phyloP scores from a whole-genome alignment of 2,888 invertebrate genomes.

The Agapetus fuscipes region DNA sequence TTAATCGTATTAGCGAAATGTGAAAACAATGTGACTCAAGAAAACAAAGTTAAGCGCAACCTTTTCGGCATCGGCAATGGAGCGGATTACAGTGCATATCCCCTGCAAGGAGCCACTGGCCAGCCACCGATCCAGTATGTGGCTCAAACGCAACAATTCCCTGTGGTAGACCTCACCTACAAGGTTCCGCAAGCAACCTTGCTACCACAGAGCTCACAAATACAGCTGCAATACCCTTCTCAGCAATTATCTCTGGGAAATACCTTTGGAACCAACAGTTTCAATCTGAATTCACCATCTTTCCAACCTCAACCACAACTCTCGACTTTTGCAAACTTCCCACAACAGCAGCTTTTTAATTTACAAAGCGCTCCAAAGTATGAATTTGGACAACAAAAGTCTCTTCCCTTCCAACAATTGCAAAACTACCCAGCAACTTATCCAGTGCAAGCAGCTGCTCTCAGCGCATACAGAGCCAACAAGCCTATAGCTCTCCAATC shows the following conservation, averaged over 20 bases:
- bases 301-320: not conserved
- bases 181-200: slow-evolving; percentile 7
- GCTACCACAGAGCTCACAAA: not conserved
- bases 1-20: slow-evolving; percentile 3
- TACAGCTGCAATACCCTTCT: not conserved
- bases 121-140: slow-evolving; percentile 8
- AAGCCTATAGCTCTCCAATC: slow-evolving; percentile 1
- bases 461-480: not conserved
- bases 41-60: slow-evolving; percentile 16
- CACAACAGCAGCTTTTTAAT: slow-evolving; percentile 3
- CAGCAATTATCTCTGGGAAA: not conserved
- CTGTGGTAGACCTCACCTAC: slow-evolving; percentile 14
- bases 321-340: slow-evolving; percentile 1
- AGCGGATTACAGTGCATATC: slow-evolving; percentile 8
- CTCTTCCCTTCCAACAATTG: not conserved
- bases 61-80: slow-evolving; percentile 13
- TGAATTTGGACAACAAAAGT: not conserved
- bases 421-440: not conserved
- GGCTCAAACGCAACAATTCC: slow-evolving; percentile 6
- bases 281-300: not conserved
- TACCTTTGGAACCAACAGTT: not conserved
- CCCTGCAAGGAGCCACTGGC: slow-evolving; percentile 12
- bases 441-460: not conserved
- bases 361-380: slow-evolving; percentile 1
- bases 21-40: slow-evolving; percentile 8